phyloP scores from a whole-genome alignment of 2,113 vertebrate genomes.

The Zosterops hypoxanthus region DNA sequence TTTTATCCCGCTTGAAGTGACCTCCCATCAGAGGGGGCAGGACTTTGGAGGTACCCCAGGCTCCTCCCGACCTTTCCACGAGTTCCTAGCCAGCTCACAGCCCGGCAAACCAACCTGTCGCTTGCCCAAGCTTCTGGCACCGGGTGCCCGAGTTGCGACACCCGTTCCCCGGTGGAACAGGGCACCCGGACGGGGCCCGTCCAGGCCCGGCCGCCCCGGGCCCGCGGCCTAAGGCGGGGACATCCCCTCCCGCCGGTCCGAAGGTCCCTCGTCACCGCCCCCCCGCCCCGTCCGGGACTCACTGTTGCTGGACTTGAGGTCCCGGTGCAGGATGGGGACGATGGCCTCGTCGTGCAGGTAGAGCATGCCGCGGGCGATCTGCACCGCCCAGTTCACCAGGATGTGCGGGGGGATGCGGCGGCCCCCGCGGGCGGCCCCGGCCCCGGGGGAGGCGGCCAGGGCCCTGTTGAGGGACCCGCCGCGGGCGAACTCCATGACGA shows the following conservation, averaged over 20 bases:
- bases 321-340: slow-evolving; percentile 91
- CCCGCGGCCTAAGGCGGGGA: not conserved
- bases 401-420: slow-evolving; percentile 90
- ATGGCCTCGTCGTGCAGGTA: slow-evolving; percentile 93
- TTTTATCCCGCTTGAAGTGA: rapidly evolving
- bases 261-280: not conserved
- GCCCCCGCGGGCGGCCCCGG: slow-evolving; percentile 52
- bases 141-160: not conserved
- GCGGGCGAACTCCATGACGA: slow-evolving; percentile 93
- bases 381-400: slow-evolving; percentile 94
- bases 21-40: not conserved
- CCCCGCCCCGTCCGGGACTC: slow-evolving; percentile 56
- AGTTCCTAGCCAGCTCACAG: not conserved
- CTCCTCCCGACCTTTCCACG: not conserved
- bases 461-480: slow-evolving; percentile 90
- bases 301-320: slow-evolving; percentile 98
- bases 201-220: not conserved
- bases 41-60: not conserved
- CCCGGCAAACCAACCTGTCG: not conserved
- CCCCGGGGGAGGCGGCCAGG: slow-evolving; percentile 69
- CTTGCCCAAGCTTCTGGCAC: not conserved
- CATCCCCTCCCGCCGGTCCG: not conserved
- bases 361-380: slow-evolving; percentile 93
- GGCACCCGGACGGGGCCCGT: not conserved
- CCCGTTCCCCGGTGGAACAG: not conserved